A percentile compares a stretch with the other conserved stretches of the same genome.
Conservation (phyloP, 2,888 invertebrate genomes). For the Hoplodrina blanda region DNA sequence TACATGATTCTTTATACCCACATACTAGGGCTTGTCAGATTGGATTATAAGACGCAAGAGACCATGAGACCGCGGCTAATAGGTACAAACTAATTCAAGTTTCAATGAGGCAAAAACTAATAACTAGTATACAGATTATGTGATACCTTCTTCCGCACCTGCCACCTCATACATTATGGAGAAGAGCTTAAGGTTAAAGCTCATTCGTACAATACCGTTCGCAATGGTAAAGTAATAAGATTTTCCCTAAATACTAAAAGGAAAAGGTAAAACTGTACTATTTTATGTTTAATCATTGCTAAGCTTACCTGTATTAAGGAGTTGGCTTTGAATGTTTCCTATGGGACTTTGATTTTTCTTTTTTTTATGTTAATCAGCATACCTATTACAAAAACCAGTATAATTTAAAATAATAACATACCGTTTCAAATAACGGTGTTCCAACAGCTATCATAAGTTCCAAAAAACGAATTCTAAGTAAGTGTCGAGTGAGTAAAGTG, state of each 20-base stretch:
- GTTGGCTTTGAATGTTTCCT: neutral
- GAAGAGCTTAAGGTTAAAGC: neutral
- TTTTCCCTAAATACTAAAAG: conserved; percentile 1
- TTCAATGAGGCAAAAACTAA: neutral
- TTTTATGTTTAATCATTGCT: neutral
- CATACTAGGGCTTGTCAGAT: neutral
- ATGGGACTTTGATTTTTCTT: neutral
- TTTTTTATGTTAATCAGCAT: neutral
- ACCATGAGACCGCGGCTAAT: no score
- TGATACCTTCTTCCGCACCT: neutral
- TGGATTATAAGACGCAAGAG: neutral
- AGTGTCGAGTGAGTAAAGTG: conserved; percentile 19
- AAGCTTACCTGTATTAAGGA: neutral
- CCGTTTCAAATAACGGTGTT: neutral
- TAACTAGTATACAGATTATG: neutral
- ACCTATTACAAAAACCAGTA: neutral
- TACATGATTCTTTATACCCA: neutral
- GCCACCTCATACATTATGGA: neutral
- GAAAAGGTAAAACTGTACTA: neutral
- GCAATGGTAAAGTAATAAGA: neutral
- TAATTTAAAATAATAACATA: neutral
- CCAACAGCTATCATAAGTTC: conserved; percentile 21
- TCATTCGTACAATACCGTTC: no score
- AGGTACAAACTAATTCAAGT: neutral
- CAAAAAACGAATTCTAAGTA: conserved; percentile 18